Evolutionary conservation across 2,113 vertebrate genomes (phyloP), one percentile per base, ranked within the genome.

Genomic region (Hyla sarda): DNA sequence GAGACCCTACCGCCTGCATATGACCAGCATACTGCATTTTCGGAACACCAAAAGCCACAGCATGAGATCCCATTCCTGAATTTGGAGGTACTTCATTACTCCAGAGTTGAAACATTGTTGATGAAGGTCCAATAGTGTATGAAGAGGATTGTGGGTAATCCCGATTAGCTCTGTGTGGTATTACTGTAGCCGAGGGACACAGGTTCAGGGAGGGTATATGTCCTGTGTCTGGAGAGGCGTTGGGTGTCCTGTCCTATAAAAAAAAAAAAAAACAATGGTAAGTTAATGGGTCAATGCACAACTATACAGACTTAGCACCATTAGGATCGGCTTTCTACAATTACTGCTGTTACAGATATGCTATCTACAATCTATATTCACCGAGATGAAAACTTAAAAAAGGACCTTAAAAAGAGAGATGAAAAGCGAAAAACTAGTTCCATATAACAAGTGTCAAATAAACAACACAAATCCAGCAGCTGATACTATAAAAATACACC

Each of bases 71-170:
- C 56, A 96, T 91, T 72, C 91, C 91, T 0, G 95, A 79, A 85
- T 91, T 93, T 9, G 93, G 90, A 0, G 94, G 50, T 86, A 94
- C 90, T 1, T 96, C 95, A 1, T 95, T 96, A 93, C 94, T 94
- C 96, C 96, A 96, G 28, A 96, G 90, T 89, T 95, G 96, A 88
- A 96, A 89, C 96, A 96, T 96, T 37, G 94, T 94, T 7, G 93
- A 92, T 0, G 94, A 88, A 78, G 94, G 92, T 72, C 92, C 94
- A 0, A 92, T 86, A 47, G 93, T 88, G 25, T 95, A 95, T 58
- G 95, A 95, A 34, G 94, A 92, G 74, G 93, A 93, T 89, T 92
- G 93, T 41, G 93, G 84, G 5, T 91, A 91, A 41, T 94, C 93
- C 9, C 93, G 90, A 50, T 92, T 90, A 0, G 88, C 0, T 74